phyloP scores from a whole-genome alignment of 2,888 invertebrate genomes.

The Rotaria sp. region DNA sequence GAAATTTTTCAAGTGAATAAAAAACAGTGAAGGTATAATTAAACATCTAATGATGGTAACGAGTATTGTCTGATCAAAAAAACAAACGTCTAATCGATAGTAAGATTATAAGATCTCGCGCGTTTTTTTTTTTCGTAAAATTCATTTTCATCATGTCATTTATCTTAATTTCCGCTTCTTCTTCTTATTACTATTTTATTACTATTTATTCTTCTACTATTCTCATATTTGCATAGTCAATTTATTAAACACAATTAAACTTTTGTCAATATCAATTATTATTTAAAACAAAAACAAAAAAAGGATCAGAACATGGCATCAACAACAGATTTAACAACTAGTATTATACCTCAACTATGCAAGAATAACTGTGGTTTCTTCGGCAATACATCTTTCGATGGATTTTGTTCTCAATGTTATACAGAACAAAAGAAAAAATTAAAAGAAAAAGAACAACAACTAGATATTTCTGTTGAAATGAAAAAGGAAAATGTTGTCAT shows the following conservation, averaged over 20 bases:
- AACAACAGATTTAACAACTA: background rate
- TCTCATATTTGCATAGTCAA: background rate
- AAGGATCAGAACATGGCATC: too few species aligned
- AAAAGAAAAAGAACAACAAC: background rate
- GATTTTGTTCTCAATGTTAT: constrained; percentile 22
- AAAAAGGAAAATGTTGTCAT: background rate
- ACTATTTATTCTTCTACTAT: background rate
- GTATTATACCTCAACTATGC: background rate
- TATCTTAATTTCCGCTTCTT: background rate
- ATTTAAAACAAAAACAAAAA: background rate
- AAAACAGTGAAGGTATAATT: background rate
- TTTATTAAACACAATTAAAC: background rate
- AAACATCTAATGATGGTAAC: background rate
- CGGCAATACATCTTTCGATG: background rate
- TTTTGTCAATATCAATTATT: background rate
- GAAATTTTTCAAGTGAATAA: background rate
- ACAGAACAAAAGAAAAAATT: background rate
- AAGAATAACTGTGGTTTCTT: constrained; percentile 14
- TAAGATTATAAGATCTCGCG: background rate
- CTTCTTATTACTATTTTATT: background rate
- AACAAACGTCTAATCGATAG: background rate
- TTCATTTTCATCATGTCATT: background rate
- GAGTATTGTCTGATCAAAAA: background rate
- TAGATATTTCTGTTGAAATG: background rate
- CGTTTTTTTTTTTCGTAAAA: background rate